A percentile compares a stretch with the other conserved stretches of the same genome.
Conservation (phyloP, 2,888 invertebrate species). For the Mamestra brassicae region DNA sequence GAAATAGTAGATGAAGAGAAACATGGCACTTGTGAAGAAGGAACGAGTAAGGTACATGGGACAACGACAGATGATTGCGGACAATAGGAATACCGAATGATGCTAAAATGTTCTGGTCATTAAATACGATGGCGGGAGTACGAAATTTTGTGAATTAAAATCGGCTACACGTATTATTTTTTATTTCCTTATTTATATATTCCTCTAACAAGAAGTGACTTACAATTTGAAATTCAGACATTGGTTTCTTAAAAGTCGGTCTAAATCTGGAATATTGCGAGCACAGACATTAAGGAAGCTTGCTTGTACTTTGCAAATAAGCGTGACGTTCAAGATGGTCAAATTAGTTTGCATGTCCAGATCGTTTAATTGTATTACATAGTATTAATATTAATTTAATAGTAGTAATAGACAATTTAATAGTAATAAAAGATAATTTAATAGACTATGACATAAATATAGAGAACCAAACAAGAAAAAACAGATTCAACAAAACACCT, state of each 20-base stretch:
- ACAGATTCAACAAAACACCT: background rate
- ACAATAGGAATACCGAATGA: background rate
- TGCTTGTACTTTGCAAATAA: background rate
- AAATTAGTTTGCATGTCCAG: too few relatives aligned
- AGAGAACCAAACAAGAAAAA: background rate
- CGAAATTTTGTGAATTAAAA: background rate
- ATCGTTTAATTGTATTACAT: too few relatives aligned
- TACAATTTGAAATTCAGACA: background rate
- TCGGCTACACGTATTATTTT: background rate
- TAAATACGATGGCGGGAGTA: background rate
- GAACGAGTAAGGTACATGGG: background rate
- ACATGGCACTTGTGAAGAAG: background rate
- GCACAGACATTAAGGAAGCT: background rate
- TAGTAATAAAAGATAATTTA: too few relatives aligned
- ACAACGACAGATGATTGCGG: background rate
- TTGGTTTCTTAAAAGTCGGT: background rate
- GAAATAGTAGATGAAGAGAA: slow-evolving; percentile 26
- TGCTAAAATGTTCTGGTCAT: background rate
- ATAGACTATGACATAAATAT: background rate
- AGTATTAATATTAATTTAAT: too few relatives aligned
- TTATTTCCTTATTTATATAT: too few relatives aligned
- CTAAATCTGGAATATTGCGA: background rate
- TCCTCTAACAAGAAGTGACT: background rate
- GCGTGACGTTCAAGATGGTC: background rate
- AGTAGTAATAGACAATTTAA: too few relatives aligned